A percentile compares a stretch with the other conserved stretches of the same genome.
Evolutionary conservation across 2,888 invertebrate species (phyloP).

Genomic region (Eustalomyia histrio): DNA sequence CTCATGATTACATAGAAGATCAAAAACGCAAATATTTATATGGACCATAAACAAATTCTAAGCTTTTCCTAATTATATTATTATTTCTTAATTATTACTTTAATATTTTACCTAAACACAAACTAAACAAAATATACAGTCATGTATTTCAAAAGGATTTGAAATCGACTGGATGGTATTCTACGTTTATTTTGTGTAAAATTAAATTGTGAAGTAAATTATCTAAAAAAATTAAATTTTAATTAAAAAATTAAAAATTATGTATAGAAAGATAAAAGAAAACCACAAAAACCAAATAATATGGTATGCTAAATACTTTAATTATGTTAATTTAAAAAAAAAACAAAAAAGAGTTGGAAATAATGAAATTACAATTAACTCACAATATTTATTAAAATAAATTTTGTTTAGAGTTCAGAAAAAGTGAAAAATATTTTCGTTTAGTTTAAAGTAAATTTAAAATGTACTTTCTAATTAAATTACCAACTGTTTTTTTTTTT

Average conservation of each 20-base stretch:
- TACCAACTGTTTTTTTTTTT: no score
- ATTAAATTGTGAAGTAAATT: no score
- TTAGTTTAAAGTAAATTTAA: not conserved
- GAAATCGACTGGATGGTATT: no score
- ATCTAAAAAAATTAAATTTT: no score
- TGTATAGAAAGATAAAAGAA: not conserved
- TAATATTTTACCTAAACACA: no score
- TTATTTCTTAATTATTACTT: not conserved
- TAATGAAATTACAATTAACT: no score
- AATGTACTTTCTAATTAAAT: no score
- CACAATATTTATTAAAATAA: no score
- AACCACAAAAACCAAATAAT: not conserved
- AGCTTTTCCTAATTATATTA: not conserved
- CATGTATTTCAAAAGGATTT: no score
- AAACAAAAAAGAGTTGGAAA: not conserved
- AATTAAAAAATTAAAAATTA: not conserved
- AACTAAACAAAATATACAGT: no score
- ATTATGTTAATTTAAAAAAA: not conserved
- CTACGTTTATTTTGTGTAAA: no score
- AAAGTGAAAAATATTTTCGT: not conserved
- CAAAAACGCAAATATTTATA: constrained; percentile 77
- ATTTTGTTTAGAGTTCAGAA: not conserved
- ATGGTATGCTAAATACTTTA: not conserved
- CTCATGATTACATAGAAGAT: constrained; percentile 78
- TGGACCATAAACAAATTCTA: constrained; percentile 70